Evolutionary conservation across 2,888 invertebrate species (phyloP).

Genomic region (Sisyra terminalis): DNA sequence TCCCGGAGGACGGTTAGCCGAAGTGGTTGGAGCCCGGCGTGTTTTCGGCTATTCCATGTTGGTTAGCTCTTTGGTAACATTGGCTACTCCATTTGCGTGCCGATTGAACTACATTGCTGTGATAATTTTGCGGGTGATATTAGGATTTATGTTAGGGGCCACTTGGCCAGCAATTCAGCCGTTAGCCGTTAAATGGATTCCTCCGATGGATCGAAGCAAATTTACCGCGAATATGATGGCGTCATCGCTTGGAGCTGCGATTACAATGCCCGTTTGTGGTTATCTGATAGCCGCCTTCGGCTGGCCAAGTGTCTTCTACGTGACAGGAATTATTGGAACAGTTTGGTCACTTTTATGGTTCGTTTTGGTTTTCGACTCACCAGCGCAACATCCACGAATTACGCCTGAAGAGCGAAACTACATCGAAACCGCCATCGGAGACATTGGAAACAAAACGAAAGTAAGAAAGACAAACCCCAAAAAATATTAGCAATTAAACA

Average conservation of each 20-base stretch:
- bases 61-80: constrained; percentile 61
- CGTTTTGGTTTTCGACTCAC: constrained; percentile 62
- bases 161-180: constrained; percentile 91
- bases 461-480: neutral
- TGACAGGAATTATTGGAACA: constrained; percentile 59
- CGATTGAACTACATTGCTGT: constrained; percentile 45
- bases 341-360: constrained; percentile 76
- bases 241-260: constrained; percentile 78
- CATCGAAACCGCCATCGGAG: constrained; percentile 52
- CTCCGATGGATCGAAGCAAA: constrained; percentile 82
- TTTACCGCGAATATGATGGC: constrained; percentile 91
- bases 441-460: constrained; percentile 13
- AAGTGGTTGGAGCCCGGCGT: constrained; percentile 61
- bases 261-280: constrained; percentile 78
- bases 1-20: constrained; percentile 75
- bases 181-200: constrained; percentile 88
- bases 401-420: constrained; percentile 49
- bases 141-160: constrained; percentile 43
- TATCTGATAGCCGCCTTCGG: constrained; percentile 63
- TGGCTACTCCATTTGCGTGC: constrained; percentile 68
- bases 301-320: constrained; percentile 84
- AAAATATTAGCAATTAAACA: neutral
- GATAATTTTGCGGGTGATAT: constrained; percentile 49
- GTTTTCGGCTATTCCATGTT: constrained; percentile 81
- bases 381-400: constrained; percentile 69